These are phyloP conservation scores for Nephrotoma guestfalica DNA, from an alignment of 2,888 invertebrate genomes.

Conservation along the genomic window DNA sequence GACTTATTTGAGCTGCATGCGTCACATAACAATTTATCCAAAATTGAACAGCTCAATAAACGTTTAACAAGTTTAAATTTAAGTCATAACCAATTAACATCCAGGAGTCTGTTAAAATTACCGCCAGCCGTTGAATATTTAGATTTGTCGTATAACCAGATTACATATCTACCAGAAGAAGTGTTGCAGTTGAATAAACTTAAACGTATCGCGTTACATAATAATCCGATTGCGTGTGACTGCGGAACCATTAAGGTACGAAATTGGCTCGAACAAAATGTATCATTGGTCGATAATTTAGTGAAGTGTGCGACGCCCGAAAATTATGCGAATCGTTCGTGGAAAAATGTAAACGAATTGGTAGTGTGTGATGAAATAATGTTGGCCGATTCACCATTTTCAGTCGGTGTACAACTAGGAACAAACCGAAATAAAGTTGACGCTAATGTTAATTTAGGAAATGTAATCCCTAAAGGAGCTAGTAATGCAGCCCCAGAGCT, in stretches of 20 bases:
- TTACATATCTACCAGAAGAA: background rate
- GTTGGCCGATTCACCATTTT: background rate
- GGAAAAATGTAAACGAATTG: background rate
- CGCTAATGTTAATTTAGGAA: background rate
- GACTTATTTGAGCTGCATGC: background rate
- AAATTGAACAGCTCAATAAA: background rate
- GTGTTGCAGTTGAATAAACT: background rate
- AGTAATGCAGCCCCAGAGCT: background rate
- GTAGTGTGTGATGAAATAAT: background rate
- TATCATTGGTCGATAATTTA: background rate
- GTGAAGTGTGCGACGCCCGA: background rate
- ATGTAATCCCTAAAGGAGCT: background rate
- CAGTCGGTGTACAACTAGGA: background rate
- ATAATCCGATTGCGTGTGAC: background rate
- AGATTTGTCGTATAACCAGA: background rate
- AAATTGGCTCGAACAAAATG: background rate
- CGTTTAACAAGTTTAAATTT: background rate
- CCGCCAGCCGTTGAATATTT: background rate
- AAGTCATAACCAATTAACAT: background rate
- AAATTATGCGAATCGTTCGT: background rate
- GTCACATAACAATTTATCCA: background rate
- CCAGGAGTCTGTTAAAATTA: background rate
- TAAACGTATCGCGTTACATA: background rate
- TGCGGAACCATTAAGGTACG: background rate
- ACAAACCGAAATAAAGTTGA: background rate